phyloP scores from a whole-genome alignment of 2,113 vertebrate species.

The Nycticebus coucang region DNA sequence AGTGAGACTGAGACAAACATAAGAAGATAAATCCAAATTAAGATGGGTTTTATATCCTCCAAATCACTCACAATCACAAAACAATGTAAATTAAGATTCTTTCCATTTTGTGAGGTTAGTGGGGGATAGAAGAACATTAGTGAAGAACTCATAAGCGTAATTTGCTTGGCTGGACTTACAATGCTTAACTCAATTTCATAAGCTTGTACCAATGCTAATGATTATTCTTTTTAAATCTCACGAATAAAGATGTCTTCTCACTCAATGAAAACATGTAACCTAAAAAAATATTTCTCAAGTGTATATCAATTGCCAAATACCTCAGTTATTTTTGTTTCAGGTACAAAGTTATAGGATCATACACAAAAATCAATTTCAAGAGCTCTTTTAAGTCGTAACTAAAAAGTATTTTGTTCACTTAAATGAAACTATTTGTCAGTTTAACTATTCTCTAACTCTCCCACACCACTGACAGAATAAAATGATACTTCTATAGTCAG shows the following conservation, averaged over 20 bases:
- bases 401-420: constrained; percentile 23
- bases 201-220: background rate
- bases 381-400: constrained; percentile 9
- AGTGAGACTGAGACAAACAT: constrained; percentile 33
- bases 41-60: constrained; percentile 17
- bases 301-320: background rate
- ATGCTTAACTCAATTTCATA: constrained; percentile 14
- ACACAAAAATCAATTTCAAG: constrained; percentile 33
- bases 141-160: background rate
- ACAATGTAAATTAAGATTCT: constrained; percentile 24
- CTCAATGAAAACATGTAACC: constrained; percentile 31
- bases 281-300: constrained; percentile 37
- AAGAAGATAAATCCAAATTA: constrained; percentile 55
- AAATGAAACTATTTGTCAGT: constrained; percentile 5
- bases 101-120: background rate
- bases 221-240: background rate
- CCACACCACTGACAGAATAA: background rate
- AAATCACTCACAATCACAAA: constrained; percentile 42
- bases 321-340: constrained; percentile 7
- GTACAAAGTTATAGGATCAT: constrained; percentile 9
- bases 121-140: background rate
- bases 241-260: background rate
- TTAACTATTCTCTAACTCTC: constrained; percentile 22
- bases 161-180: background rate
- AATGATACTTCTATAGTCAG: constrained; percentile 3